Base-by-base conservation (phyloP, 1,140 invertebrate species). In the Scaptomyza pallida region DNA sequence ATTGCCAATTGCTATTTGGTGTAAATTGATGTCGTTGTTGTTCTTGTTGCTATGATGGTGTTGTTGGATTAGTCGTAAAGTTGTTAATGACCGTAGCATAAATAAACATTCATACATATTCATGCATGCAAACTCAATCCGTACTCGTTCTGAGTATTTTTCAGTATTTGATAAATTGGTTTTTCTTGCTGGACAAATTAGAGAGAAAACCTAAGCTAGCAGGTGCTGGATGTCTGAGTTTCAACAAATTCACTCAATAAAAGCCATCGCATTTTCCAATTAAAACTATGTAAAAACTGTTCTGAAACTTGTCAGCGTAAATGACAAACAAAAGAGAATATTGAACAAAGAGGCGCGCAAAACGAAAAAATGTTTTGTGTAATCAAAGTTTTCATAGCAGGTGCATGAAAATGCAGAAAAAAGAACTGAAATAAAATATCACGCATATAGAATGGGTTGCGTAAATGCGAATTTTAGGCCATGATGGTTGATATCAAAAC, bases 1-100 rank as follows among this genome's bases (percentile, higher is more conserved):
- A 16, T 50, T 69, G 21, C 2, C 37, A 52, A 26, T 33, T 62
- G 62, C 9, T 57, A 5, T 47, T 43, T 33, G 61, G 21, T 65
- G 26, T 60, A n/a, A 63, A 62, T 61, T 13, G 40, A 45, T 78
- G 55, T 44, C 50, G 15, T 65, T 40, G 26, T 67, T 40, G 44
- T 50, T 43, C 40, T 16, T 21, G 17, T 40, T 9, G 41, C 52
- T 30, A 33, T 59, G 60, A 50, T 64, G 26, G 19, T 59, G 33
- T 16, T 45, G 41, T 59, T 79, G 64, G 72, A 81, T 76, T 75
- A 79, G 78, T 75, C 78, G 72, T 52, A 47, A 76, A 79, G 59
- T 69, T 79, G 78, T 76, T 79, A 63, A 74, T 73, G 51, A 5
- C 50, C 30, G 41, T 50, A 41, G 26, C 37, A 52, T 43, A 52